A percentile compares a stretch with the other conserved stretches of the same genome.
These are phyloP conservation scores for Chaetops frenatus DNA, from an alignment of 2,113 vertebrate species.

Conservation along the genomic window DNA sequence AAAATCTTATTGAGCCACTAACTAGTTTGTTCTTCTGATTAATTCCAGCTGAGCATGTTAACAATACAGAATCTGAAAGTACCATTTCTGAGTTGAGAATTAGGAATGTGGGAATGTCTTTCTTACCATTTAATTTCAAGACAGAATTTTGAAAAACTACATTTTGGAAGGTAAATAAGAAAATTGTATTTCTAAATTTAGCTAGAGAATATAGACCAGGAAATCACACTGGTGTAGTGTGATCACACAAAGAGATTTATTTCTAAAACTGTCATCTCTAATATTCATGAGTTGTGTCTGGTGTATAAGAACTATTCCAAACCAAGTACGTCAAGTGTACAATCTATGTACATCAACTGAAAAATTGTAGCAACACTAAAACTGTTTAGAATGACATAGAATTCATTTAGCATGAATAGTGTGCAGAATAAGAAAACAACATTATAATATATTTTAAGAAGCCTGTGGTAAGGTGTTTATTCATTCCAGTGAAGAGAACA, in stretches of 20 bases:
- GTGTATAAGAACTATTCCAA: background rate
- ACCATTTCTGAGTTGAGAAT: background rate
- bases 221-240: background rate
- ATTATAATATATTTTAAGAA: background rate
- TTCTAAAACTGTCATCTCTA: background rate
- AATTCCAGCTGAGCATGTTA: background rate
- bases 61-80: background rate
- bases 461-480: background rate
- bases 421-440: background rate
- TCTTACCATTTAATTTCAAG: background rate
- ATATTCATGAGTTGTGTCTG: background rate
- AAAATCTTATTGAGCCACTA: background rate
- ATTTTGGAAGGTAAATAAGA: background rate
- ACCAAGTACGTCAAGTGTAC: background rate
- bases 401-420: background rate
- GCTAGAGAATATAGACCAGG: background rate
- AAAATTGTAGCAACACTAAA: background rate
- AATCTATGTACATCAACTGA: background rate
- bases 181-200: background rate
- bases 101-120: background rate
- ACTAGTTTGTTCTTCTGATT: background rate
- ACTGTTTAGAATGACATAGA: background rate
- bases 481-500: background rate
- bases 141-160: background rate
- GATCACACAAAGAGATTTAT: background rate